A percentile compares a stretch with the other conserved stretches of the same genome.
Conservation (phyloP, 2,113 vertebrate species). For the Lanius ludovicianus region DNA sequence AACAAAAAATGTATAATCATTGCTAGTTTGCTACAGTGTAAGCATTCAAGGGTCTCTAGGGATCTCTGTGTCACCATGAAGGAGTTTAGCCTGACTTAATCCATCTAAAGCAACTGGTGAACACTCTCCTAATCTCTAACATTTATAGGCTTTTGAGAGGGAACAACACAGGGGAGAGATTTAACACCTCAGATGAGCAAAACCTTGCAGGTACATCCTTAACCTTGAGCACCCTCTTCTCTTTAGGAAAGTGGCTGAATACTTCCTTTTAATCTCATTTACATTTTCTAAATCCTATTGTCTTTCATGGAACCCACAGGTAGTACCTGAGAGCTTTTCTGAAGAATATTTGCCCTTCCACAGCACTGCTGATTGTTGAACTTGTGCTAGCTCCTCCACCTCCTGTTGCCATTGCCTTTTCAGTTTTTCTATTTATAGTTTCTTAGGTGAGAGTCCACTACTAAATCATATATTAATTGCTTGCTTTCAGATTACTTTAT, state of each 20-base stretch:
- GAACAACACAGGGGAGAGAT: neutral
- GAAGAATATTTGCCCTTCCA: neutral
- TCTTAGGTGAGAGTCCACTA: neutral
- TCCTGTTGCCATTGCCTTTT: neutral
- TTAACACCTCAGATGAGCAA: neutral
- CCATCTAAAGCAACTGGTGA: neutral
- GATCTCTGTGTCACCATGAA: neutral
- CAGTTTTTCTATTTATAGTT: neutral
- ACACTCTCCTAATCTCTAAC: neutral
- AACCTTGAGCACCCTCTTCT: neutral
- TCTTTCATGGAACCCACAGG: neutral
- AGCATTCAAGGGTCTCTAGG: neutral
- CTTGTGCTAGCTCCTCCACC: neutral
- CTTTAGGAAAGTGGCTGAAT: neutral
- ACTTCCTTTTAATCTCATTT: neutral
- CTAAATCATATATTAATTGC: neutral
- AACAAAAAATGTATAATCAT: neutral
- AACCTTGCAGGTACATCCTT: neutral
- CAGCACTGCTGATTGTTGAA: neutral
- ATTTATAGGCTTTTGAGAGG: neutral
- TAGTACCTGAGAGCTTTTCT: neutral
- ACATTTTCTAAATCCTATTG: constrained; percentile 16
- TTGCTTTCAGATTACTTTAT: neutral
- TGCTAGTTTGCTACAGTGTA: neutral
- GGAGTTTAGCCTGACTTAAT: neutral